Evolutionary conservation across 2,797 vertebrate species (phyloP).

Genomic region (Melanotaenia maccullochi): DNA sequence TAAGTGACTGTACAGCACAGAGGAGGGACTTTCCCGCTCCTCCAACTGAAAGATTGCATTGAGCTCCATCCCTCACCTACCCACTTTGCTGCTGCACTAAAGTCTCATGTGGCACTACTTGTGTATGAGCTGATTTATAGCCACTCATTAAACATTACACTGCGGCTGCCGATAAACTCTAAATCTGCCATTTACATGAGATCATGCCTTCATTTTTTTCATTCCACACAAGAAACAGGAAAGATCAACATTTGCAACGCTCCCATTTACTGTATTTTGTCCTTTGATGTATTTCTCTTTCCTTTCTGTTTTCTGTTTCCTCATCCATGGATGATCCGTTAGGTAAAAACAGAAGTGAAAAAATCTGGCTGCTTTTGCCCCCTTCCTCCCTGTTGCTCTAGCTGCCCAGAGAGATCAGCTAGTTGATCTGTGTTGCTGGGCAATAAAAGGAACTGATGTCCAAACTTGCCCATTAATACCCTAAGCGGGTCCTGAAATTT

Average conservation of each 20-base stretch:
- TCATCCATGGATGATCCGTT: background rate
- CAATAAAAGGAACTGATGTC: slow-evolving; percentile 24
- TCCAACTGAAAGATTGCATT: slow-evolving; percentile 33
- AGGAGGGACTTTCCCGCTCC: background rate
- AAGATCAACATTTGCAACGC: background rate
- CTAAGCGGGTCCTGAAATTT: background rate
- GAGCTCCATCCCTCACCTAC: slow-evolving; percentile 26
- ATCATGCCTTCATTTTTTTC: slow-evolving; percentile 39
- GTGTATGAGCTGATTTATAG: slow-evolving; percentile 64
- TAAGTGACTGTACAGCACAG: background rate
- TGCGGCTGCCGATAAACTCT: slow-evolving; percentile 60
- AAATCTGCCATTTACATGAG: slow-evolving; percentile 59
- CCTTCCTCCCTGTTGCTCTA: slow-evolving; percentile 14
- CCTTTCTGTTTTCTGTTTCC: background rate
- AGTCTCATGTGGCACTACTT: slow-evolving; percentile 14
- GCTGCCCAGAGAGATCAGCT: background rate
- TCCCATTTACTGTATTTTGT: slow-evolving; percentile 7
- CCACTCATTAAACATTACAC: slow-evolving; percentile 71
- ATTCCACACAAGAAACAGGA: background rate
- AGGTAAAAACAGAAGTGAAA: background rate
- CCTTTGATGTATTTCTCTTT: slow-evolving; percentile 1
- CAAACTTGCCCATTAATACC: background rate
- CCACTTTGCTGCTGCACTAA: slow-evolving; percentile 5
- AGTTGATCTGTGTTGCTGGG: slow-evolving; percentile 25
- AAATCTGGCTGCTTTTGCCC: background rate